phyloP scores from a whole-genome alignment of 2,113 vertebrate genomes.

The Trichechus manatus region DNA sequence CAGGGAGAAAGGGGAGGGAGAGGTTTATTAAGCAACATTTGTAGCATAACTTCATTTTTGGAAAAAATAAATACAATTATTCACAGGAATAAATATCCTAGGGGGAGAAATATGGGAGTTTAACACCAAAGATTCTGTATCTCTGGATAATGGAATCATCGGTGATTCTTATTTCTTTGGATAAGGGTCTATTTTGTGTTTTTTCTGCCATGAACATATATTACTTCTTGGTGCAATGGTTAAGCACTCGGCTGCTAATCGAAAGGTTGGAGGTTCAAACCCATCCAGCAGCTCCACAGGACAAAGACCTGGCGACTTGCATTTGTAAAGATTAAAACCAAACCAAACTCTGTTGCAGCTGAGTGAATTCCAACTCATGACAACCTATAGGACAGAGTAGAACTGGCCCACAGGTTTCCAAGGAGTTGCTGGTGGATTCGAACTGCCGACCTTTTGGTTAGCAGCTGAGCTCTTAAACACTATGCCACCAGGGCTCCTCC shows the following conservation, averaged over 20 bases:
- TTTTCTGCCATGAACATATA: slow-evolving; percentile 26
- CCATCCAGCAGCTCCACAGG: background rate
- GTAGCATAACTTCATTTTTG: background rate
- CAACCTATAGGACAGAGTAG: too few relatives aligned
- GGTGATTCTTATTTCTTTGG: slow-evolving; percentile 6
- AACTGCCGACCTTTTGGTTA: too few relatives aligned
- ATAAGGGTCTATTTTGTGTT: background rate
- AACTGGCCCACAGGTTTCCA: too few relatives aligned
- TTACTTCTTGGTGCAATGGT: background rate
- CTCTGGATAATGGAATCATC: background rate
- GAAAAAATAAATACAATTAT: background rate
- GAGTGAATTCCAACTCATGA: too few relatives aligned
- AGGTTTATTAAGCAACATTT: slow-evolving; percentile 29
- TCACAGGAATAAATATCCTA: slow-evolving; percentile 39
- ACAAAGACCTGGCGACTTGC: background rate
- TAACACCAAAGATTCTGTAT: slow-evolving; percentile 42
- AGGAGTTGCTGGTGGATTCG: too few relatives aligned
- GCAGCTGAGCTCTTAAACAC: too few relatives aligned
- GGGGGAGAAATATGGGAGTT: background rate
- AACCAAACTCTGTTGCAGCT: too few relatives aligned
- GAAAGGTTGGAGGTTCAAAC: background rate
- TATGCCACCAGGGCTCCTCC: too few relatives aligned
- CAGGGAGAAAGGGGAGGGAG: background rate
- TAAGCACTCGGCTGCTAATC: background rate
- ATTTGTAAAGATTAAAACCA: background rate